These are phyloP conservation scores for Phanerotoma sp. DNA, from an alignment of 2,888 invertebrate species.

Conservation along the genomic window DNA sequence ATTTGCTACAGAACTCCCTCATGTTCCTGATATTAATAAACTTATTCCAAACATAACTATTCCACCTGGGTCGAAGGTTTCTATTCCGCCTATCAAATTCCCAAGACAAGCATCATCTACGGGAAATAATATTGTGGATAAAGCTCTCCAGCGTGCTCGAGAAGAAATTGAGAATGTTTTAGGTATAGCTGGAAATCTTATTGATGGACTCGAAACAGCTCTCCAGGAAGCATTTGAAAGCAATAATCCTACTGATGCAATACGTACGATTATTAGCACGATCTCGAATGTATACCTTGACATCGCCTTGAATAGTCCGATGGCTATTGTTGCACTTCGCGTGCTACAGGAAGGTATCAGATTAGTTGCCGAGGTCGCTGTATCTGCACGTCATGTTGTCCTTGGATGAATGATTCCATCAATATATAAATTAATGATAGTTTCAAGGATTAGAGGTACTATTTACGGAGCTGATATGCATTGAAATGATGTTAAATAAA, in stretches of 20 bases:
- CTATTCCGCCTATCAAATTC: background rate
- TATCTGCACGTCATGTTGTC: slow-evolving; percentile 29
- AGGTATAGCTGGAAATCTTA: slow-evolving; percentile 27
- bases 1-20: too few species aligned
- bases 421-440: too few species aligned
- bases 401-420: too few species aligned
- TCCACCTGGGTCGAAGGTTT: background rate
- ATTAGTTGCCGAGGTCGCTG: slow-evolving; percentile 31
- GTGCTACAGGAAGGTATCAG: slow-evolving; percentile 36
- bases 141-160: too few species aligned
- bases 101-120: too few species aligned
- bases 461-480: too few species aligned
- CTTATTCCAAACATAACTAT: background rate
- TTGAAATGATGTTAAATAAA: too few species aligned
- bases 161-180: slow-evolving; percentile 27
- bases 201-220: slow-evolving; percentile 31
- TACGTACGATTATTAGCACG: slow-evolving; percentile 28
- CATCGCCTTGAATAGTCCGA: slow-evolving; percentile 35
- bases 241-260: slow-evolving; percentile 28
- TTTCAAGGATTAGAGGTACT: too few species aligned
- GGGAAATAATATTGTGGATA: slow-evolving; percentile 21
- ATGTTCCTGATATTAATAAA: too few species aligned
- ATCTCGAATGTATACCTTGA: slow-evolving; percentile 31
- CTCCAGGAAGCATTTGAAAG: slow-evolving; percentile 30
- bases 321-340: slow-evolving; percentile 29